Percentiles rank a stretch among this genome's conserved stretches.
Conservation (phyloP, 2,888 invertebrate species). For the Plusia festucae region DNA sequence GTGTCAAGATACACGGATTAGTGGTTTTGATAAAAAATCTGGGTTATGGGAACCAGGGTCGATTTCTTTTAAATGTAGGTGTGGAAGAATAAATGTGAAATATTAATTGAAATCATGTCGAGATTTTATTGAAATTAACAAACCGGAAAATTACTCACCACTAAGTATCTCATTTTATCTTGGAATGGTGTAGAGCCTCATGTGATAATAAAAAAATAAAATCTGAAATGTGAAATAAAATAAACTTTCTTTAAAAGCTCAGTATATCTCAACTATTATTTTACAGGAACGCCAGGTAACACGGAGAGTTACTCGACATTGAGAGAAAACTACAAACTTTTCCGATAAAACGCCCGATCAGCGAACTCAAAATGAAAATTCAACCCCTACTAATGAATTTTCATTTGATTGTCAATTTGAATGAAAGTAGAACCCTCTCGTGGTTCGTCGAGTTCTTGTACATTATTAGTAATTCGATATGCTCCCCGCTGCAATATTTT, state of each 20-base stretch:
- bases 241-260: no score
- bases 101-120: conserved; percentile 40
- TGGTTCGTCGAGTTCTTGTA: conserved; percentile 30
- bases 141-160: conserved; percentile 47
- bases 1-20: conserved; percentile 65
- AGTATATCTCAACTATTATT: background rate
- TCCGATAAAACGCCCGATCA: background rate
- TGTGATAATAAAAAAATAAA: no score
- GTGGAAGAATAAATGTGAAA: conserved; percentile 21
- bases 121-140: conserved; percentile 14
- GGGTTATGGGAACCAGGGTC: conserved; percentile 47
- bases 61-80: background rate
- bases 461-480: conserved; percentile 67
- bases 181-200: no score
- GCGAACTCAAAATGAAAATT: background rate
- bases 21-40: conserved; percentile 69
- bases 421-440: conserved; percentile 33
- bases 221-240: no score
- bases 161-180: no score
- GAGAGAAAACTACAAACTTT: background rate
- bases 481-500: conserved; percentile 57
- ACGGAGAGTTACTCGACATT: background rate
- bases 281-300: background rate
- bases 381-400: conserved; percentile 20
- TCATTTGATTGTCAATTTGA: conserved; percentile 27